A percentile compares a stretch with the other conserved stretches of the same genome.
phyloP scores from a whole-genome alignment of 2,113 vertebrate species.

The Hucho hucho region DNA sequence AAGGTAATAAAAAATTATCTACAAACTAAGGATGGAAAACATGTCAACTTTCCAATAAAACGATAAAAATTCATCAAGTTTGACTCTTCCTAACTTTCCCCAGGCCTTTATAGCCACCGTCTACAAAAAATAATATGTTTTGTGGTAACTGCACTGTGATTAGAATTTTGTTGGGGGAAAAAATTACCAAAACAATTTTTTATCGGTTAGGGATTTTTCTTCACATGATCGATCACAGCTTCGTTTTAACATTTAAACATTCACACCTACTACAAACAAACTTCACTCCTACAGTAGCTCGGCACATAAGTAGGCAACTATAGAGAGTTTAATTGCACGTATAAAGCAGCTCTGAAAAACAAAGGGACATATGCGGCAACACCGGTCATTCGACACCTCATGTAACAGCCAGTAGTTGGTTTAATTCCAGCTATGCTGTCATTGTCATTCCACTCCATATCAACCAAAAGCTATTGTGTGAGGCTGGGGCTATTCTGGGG shows the following conservation, averaged over 20 bases:
- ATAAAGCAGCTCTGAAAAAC: neutral
- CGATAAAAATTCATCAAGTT: too few relatives aligned
- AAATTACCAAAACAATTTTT: too few relatives aligned
- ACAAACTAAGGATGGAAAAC: neutral
- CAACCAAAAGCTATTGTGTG: constrained; percentile 60
- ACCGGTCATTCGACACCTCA: constrained; percentile 63
- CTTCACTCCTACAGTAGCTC: too few relatives aligned
- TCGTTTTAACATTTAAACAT: neutral
- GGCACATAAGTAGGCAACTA: neutral
- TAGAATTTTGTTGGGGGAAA: too few relatives aligned
- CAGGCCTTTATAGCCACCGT: too few relatives aligned
- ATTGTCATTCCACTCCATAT: constrained; percentile 62
- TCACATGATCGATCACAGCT: too few relatives aligned
- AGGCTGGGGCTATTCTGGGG: constrained; percentile 49
- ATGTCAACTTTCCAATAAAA: neutral
- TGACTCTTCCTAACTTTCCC: too few relatives aligned
- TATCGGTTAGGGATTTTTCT: too few relatives aligned
- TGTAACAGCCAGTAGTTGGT: constrained; percentile 59
- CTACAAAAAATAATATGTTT: too few relatives aligned
- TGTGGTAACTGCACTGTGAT: too few relatives aligned
- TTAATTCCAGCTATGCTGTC: constrained; percentile 57
- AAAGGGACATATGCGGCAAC: neutral
- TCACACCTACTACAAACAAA: constrained; percentile 13
- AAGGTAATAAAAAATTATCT: neutral
- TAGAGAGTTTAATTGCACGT: neutral